Percentiles rank a stretch among this genome's conserved stretches.
These are phyloP conservation scores for Drosophila quinaria DNA, from an alignment of 2,888 invertebrate species.

Conservation along the genomic window DNA sequence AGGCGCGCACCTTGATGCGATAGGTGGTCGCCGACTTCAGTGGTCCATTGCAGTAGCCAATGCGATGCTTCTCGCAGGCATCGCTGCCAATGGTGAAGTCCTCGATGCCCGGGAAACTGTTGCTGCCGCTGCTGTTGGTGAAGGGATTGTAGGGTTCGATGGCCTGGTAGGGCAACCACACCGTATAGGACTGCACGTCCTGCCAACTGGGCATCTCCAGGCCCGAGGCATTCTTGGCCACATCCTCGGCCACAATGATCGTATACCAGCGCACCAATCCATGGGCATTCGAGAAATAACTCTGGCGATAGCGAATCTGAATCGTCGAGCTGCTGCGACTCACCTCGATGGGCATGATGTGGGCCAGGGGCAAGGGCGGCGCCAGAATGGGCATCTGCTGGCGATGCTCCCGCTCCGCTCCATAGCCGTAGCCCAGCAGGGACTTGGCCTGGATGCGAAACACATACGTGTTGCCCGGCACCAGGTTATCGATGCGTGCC, in stretches of 20 bases:
- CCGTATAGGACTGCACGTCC: constrained; percentile 94
- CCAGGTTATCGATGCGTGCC: constrained; percentile 90
- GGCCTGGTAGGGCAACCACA: constrained; percentile 97
- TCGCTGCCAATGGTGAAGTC: constrained; percentile 95
- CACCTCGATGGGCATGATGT: constrained; percentile 91
- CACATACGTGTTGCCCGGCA: constrained; percentile 92
- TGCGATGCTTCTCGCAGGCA: constrained; percentile 91
- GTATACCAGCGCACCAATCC: constrained; percentile 93
- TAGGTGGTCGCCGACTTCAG: constrained; percentile 96
- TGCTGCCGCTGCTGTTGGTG: constrained; percentile 88
- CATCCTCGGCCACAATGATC: constrained; percentile 95
- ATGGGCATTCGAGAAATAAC: constrained; percentile 95
- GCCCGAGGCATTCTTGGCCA: constrained; percentile 91
- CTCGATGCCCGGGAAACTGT: constrained; percentile 88
- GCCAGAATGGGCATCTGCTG: constrained; percentile 95
- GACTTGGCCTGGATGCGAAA: constrained; percentile 95
- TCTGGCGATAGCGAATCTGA: constrained; percentile 93
- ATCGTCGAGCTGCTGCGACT: constrained; percentile 90
- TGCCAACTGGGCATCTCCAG: constrained; percentile 96
- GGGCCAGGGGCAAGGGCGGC: constrained; percentile 89
- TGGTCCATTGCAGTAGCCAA: constrained; percentile 97
- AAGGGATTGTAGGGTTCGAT: constrained; percentile 96
- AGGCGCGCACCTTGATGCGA: constrained; percentile 96
- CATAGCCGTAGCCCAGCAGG: constrained; percentile 92
- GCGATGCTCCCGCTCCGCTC: constrained; percentile 90